phyloP scores from a whole-genome alignment of 2,888 invertebrate species.

The Zootermopsis nevadensis region DNA sequence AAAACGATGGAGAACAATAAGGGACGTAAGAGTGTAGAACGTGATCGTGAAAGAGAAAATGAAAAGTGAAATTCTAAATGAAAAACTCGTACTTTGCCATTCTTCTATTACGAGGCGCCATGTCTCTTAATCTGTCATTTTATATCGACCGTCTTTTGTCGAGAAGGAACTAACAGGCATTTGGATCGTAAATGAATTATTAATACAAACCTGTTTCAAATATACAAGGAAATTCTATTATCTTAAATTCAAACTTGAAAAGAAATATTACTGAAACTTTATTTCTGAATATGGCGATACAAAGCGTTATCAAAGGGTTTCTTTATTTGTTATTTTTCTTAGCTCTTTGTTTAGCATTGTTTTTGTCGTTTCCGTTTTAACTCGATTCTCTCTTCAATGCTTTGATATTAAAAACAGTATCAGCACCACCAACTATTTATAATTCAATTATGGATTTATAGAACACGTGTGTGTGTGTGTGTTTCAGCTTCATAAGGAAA shows the following conservation, averaged over 20 bases:
- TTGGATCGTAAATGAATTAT: not conserved
- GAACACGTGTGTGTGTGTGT: conserved; percentile 44
- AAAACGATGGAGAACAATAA: not conserved
- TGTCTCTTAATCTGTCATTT: conserved; percentile 14
- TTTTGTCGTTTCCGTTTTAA: not conserved
- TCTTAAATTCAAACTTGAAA: not conserved
- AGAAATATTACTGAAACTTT: not conserved
- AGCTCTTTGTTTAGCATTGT: no score
- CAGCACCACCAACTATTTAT: not conserved
- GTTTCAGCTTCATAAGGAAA: not conserved
- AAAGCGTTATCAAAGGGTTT: not conserved
- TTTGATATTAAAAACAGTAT: not conserved
- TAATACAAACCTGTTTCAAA: not conserved
- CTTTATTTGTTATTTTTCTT: no score
- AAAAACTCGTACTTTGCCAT: not conserved
- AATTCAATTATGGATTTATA: conserved; percentile 42
- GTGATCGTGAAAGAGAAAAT: not conserved
- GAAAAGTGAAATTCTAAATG: not conserved
- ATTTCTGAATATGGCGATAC: not conserved
- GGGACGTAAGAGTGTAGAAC: not conserved
- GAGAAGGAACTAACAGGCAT: not conserved
- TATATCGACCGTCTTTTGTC: not conserved
- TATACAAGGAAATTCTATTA: not conserved
- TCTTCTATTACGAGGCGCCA: conserved; percentile 1
- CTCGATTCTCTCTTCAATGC: not conserved